These are phyloP conservation scores for Clanis bilineata DNA, from an alignment of 2,888 invertebrate species.

Conservation along the genomic window DNA sequence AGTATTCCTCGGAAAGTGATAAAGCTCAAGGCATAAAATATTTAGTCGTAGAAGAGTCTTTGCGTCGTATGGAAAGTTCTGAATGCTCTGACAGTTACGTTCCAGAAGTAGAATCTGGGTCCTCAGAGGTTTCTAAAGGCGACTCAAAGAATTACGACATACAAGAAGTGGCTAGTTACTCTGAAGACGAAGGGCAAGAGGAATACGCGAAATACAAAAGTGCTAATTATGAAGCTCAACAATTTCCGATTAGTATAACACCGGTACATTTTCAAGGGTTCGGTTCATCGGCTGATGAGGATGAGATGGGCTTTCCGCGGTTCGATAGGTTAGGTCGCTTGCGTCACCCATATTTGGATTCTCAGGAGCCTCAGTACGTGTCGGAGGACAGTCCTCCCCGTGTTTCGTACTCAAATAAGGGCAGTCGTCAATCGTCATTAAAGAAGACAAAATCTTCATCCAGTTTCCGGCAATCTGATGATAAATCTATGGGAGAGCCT, in stretches of 20 bases:
- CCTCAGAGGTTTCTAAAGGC: slow-evolving; percentile 83
- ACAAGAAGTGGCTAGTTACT: slow-evolving; percentile 68
- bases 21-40: slow-evolving; percentile 64
- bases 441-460: slow-evolving; percentile 64
- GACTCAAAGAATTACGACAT: slow-evolving; percentile 70
- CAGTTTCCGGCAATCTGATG: slow-evolving; percentile 64
- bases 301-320: slow-evolving; percentile 85
- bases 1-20: slow-evolving; percentile 78
- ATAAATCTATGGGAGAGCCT: slow-evolving; percentile 59
- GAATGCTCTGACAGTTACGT: slow-evolving; percentile 87
- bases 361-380: slow-evolving; percentile 71
- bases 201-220: slow-evolving; percentile 73
- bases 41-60: slow-evolving; percentile 66
- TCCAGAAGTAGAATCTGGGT: slow-evolving; percentile 84
- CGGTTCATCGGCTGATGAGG: slow-evolving; percentile 84
- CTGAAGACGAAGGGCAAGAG: slow-evolving; percentile 81
- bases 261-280: slow-evolving; percentile 83
- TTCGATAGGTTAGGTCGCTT: slow-evolving; percentile 83
- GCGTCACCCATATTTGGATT: slow-evolving; percentile 76
- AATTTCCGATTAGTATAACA: slow-evolving; percentile 72
- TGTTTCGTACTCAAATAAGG: slow-evolving; percentile 70
- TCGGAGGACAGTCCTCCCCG: slow-evolving; percentile 78
- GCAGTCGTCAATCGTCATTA: slow-evolving; percentile 76
- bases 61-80: slow-evolving; percentile 83
- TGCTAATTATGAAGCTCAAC: slow-evolving; percentile 66